Conservation (phyloP, 2,888 invertebrate species). For the Apeira syringaria region DNA sequence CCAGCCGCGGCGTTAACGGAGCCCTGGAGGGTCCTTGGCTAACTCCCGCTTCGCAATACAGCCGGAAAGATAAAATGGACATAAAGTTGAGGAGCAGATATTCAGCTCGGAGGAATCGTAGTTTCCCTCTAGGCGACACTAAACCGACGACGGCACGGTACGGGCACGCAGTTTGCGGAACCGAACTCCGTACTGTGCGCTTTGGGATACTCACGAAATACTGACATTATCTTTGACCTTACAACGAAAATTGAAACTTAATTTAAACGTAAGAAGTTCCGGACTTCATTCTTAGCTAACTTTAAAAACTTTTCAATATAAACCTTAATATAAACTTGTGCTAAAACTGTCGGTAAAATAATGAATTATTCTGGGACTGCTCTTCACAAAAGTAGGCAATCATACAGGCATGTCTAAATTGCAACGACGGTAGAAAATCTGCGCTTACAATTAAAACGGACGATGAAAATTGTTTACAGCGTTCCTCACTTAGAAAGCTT, state of each 20-base stretch:
- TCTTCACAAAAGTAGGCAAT: slow-evolving; percentile 5
- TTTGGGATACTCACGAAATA: slow-evolving; percentile 14
- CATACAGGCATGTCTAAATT: slow-evolving; percentile 61
- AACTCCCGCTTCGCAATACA: slow-evolving; percentile 77
- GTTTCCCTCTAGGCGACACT: slow-evolving; percentile 76
- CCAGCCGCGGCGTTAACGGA: slow-evolving; percentile 74
- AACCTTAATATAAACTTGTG: too few relatives aligned
- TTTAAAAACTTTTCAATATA: too few relatives aligned
- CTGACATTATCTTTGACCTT: slow-evolving; percentile 9
- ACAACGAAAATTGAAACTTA: slow-evolving; percentile 13
- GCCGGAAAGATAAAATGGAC: slow-evolving; percentile 82
- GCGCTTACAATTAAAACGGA: slow-evolving; percentile 83
- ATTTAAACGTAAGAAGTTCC: slow-evolving; percentile 11
- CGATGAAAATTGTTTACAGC: slow-evolving; percentile 80
- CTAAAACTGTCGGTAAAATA: too few relatives aligned
- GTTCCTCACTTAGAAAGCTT: slow-evolving; percentile 74
- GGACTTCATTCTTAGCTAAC: not conserved
- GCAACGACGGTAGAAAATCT: slow-evolving; percentile 56
- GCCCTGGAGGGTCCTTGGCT: slow-evolving; percentile 77
- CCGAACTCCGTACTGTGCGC: slow-evolving; percentile 28
- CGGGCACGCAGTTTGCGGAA: slow-evolving; percentile 67
- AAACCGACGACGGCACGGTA: slow-evolving; percentile 60
- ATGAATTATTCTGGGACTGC: too few relatives aligned
- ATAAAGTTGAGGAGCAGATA: slow-evolving; percentile 81
- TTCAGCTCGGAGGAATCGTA: slow-evolving; percentile 78